A percentile compares a stretch with the other conserved stretches of the same genome.
Evolutionary conservation across 2,113 vertebrate genomes (phyloP).

Genomic region (Diadophis punctatus): DNA sequence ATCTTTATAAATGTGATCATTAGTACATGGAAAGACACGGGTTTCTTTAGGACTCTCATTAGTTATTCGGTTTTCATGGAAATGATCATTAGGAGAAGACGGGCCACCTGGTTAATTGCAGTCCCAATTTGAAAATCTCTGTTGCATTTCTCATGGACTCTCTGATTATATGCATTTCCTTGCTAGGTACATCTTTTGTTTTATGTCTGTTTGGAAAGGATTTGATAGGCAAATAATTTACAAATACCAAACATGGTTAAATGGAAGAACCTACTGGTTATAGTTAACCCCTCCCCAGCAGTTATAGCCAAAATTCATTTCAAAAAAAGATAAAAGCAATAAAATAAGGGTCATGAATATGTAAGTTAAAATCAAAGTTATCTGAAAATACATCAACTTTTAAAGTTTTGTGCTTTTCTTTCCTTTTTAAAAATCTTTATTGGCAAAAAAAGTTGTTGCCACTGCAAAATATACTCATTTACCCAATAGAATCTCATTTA

Average conservation of each 20-base stretch:
- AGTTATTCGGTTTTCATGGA: conserved; percentile 83
- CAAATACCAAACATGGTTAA: conserved; percentile 15
- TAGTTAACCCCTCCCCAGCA: not conserved
- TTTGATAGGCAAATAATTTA: conserved; percentile 59
- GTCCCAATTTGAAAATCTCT: conserved; percentile 77
- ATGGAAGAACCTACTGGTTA: not conserved
- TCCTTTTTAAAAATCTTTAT: not conserved
- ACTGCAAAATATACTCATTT: not conserved
- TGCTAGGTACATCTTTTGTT: conserved; percentile 19
- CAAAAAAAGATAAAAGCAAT: conserved; percentile 40
- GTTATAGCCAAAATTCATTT: conserved; percentile 46
- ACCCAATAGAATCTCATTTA: not conserved
- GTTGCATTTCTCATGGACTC: conserved; percentile 75
- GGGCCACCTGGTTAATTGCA: conserved; percentile 84
- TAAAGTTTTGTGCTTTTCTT: conserved; percentile 34
- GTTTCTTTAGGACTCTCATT: conserved; percentile 80
- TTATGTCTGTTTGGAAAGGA: conserved; percentile 54
- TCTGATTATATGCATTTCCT: conserved; percentile 61
- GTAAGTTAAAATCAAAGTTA: conserved; percentile 29
- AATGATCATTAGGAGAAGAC: conserved; percentile 81
- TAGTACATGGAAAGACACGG: conserved; percentile 81
- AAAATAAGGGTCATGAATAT: conserved; percentile 46
- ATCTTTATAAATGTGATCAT: conserved; percentile 84
- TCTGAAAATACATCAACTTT: not conserved
- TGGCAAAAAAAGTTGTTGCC: not conserved